A percentile compares a stretch with the other conserved stretches of the same genome.
These are phyloP conservation scores for Onychostoma macrolepis DNA, from an alignment of 2,113 vertebrate species.

Conservation along the genomic window DNA sequence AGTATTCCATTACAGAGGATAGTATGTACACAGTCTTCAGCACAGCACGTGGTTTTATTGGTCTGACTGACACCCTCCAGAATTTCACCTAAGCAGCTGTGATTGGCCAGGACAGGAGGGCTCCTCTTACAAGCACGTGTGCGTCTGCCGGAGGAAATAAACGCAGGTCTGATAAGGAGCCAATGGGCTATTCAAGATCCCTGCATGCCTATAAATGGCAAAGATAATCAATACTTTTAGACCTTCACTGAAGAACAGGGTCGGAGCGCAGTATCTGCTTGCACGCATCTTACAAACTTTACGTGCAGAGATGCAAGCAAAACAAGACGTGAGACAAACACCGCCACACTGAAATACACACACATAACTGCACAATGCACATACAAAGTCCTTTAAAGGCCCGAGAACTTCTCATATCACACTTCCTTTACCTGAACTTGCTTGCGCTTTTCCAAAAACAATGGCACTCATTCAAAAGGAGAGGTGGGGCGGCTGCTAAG, in stretches of 20 bases:
- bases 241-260: not conserved
- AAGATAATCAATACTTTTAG: constrained; percentile 41
- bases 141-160: constrained; percentile 40
- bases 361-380: not conserved
- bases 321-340: not conserved
- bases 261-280: constrained; percentile 17
- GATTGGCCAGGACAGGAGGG: not conserved
- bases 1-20: constrained; percentile 16
- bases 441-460: constrained; percentile 48
- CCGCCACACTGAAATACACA: not conserved
- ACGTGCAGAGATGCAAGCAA: not conserved
- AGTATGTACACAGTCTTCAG: constrained; percentile 3
- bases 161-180: constrained; percentile 42
- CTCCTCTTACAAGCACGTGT: constrained; percentile 23
- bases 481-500: constrained; percentile 20
- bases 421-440: constrained; percentile 52
- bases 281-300: not conserved
- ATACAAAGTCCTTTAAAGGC: not conserved
- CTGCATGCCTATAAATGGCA: constrained; percentile 32
- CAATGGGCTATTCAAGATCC: constrained; percentile 32
- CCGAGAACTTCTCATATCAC: constrained; percentile 20
- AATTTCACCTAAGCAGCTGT: constrained; percentile 26
- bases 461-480: constrained; percentile 42
- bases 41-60: constrained; percentile 26
- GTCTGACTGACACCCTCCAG: constrained; percentile 41